phyloP scores from a whole-genome alignment of 1,140 invertebrate genomes.

The Rhopalosiphum padi region DNA sequence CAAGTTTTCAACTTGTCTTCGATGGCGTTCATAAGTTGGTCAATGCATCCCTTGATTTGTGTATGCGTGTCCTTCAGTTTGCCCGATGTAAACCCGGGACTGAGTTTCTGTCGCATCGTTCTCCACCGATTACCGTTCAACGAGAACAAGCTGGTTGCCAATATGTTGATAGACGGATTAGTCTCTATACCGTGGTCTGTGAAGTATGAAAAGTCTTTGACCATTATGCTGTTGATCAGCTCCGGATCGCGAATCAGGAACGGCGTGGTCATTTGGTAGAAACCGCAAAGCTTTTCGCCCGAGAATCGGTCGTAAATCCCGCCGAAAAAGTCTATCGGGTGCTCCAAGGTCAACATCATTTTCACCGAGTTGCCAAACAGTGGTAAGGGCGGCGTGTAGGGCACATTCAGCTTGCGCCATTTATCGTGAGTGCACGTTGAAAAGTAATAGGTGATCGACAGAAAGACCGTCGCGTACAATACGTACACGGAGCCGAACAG shows the following conservation, averaged over 20 bases:
- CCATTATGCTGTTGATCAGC: constrained; percentile 63
- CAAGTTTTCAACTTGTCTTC: background rate
- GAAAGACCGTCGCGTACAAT: background rate
- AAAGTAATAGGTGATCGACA: background rate
- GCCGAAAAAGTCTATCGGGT: background rate
- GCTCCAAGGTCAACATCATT: background rate
- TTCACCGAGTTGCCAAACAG: constrained; percentile 59
- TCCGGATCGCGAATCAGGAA: constrained; percentile 55
- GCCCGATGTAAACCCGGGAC: constrained; percentile 71
- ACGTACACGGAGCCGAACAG: background rate
- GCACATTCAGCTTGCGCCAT: constrained; percentile 59
- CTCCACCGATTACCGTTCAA: constrained; percentile 69
- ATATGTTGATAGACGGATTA: constrained; percentile 65
- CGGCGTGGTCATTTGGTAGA: constrained; percentile 59
- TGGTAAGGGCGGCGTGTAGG: constrained; percentile 47
- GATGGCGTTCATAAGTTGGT: constrained; percentile 61
- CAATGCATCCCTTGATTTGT: constrained; percentile 60
- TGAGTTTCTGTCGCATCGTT: constrained; percentile 68
- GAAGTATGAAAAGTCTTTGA: constrained; percentile 68
- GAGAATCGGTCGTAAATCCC: background rate
- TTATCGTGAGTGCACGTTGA: constrained; percentile 17
- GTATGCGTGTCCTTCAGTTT: constrained; percentile 64
- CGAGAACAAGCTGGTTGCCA: constrained; percentile 66
- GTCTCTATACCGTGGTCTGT: constrained; percentile 65
- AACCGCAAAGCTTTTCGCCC: constrained; percentile 35